Conservation (phyloP, 1,140 invertebrate species). For the Nylanderia fulva region DNA sequence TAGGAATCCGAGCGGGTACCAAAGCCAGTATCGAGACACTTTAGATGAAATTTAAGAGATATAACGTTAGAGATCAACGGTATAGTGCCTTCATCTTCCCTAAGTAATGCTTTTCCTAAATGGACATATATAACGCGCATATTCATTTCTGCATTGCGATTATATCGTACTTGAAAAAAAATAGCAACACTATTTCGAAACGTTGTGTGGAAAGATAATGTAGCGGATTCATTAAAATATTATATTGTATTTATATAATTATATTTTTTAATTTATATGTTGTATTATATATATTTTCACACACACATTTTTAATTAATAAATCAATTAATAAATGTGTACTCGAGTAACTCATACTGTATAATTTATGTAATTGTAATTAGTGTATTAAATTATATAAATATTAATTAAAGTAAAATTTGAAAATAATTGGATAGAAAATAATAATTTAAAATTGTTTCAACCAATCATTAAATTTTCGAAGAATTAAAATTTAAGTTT, state of each 20-base stretch:
- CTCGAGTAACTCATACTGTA: too few relatives aligned
- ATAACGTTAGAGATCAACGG: not conserved
- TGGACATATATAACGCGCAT: not conserved
- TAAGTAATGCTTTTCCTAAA: slow-evolving; percentile 4
- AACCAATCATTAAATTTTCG: not conserved
- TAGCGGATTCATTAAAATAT: slow-evolving; percentile 6
- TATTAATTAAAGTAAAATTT: not conserved
- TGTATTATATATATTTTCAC: too few relatives aligned
- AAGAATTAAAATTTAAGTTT: not conserved
- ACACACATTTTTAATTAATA: too few relatives aligned
- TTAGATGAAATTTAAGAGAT: slow-evolving; percentile 25
- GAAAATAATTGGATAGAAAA: not conserved
- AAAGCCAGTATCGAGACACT: slow-evolving; percentile 1
- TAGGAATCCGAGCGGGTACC: slow-evolving; percentile 16
- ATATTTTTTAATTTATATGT: not conserved
- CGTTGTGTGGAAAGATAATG: not conserved
- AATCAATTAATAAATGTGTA: too few relatives aligned
- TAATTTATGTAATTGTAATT: too few relatives aligned
- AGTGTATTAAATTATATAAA: slow-evolving; percentile 6
- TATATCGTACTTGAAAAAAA: not conserved
- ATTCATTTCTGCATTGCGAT: not conserved
- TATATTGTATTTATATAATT: not conserved
- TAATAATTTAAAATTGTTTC: not conserved
- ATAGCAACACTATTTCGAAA: not conserved
- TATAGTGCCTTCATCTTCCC: slow-evolving; percentile 12